A percentile compares a stretch with the other conserved stretches of the same genome.
Conservation (phyloP, 2,113 vertebrate genomes). For the Sapajus apella region DNA sequence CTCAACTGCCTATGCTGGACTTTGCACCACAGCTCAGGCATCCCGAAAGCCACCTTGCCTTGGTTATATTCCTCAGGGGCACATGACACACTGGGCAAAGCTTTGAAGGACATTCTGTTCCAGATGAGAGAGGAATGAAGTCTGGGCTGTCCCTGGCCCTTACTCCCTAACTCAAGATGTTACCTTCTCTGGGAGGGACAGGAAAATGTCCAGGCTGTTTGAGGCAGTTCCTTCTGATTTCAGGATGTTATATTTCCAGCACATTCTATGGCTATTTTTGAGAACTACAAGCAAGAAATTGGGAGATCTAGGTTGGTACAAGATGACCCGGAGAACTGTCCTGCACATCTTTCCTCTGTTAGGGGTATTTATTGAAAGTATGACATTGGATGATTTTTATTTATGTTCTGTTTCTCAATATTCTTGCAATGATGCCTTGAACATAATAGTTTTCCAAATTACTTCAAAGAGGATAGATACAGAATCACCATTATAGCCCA, state of each 20-base stretch:
- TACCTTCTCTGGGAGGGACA: background rate
- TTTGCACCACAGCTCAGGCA: background rate
- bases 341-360: background rate
- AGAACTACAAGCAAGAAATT: background rate
- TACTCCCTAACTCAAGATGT: background rate
- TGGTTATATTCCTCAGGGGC: background rate
- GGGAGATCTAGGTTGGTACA: background rate
- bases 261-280: background rate
- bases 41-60: background rate
- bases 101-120: background rate
- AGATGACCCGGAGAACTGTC: background rate
- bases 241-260: background rate
- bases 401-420: background rate
- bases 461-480: background rate
- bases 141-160: background rate
- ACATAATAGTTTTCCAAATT: background rate
- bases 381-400: background rate
- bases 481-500: background rate
- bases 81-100: background rate
- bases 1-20: background rate
- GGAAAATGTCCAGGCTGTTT: background rate
- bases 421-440: background rate
- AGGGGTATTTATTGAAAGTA: background rate
- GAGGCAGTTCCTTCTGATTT: background rate
- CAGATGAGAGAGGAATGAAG: background rate